Conservation (phyloP, 2,113 vertebrate species). For the Mormoops blainvillei region DNA sequence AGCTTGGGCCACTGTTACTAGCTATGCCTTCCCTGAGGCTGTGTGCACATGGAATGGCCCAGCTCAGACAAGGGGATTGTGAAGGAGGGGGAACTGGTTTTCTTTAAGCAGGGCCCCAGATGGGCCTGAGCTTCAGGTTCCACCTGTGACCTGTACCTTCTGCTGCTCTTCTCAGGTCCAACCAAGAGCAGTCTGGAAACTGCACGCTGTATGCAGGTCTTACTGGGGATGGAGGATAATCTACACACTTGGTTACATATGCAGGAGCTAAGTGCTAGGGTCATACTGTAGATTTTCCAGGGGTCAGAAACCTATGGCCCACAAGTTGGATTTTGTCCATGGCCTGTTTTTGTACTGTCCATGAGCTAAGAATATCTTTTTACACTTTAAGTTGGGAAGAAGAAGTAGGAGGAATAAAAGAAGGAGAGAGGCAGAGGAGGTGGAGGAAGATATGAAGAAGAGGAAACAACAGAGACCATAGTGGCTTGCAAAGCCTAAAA, state of each 20-base stretch:
- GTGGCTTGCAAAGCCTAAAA: background rate
- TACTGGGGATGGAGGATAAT: background rate
- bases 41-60: background rate
- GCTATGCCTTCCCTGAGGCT: constrained; percentile 34
- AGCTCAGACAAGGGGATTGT: background rate
- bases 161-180: background rate
- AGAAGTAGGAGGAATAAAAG: background rate
- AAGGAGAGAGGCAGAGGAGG: background rate
- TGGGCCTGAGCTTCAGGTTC: constrained; percentile 25
- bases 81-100: background rate
- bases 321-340: background rate
- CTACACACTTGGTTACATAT: background rate
- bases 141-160: background rate
- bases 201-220: background rate
- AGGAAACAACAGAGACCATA: background rate
- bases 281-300: background rate
- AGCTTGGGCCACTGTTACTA: constrained; percentile 14
- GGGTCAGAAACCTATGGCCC: background rate
- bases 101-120: constrained; percentile 21
- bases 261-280: background rate
- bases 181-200: constrained; percentile 10
- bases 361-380: background rate
- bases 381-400: background rate
- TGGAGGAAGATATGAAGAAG: background rate
- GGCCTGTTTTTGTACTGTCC: background rate